Percentiles rank a stretch among this genome's conserved stretches.
These are phyloP conservation scores for Pipistrellus pygmaeus DNA, from an alignment of 2,797 vertebrate genomes.

Conservation along the genomic window DNA sequence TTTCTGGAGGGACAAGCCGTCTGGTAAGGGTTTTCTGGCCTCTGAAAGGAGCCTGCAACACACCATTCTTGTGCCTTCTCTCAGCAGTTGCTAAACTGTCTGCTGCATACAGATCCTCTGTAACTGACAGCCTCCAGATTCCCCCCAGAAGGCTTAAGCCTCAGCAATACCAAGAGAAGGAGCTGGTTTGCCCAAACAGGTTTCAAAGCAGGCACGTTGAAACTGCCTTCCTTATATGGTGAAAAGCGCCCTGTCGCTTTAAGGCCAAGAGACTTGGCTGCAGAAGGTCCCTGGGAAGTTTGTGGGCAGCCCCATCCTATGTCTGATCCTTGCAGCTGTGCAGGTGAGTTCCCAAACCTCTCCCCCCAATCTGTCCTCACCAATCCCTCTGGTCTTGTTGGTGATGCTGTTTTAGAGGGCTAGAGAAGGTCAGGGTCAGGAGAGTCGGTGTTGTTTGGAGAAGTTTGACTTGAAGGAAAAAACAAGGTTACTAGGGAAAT, in stretches of 20 bases:
- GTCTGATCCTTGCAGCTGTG: slow-evolving; percentile 12
- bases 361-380: background rate
- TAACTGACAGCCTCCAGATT: slow-evolving; percentile 7
- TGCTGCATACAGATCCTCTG: background rate
- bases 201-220: background rate
- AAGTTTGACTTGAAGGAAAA: slow-evolving; percentile 51
- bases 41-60: background rate
- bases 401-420: background rate
- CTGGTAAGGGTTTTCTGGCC: background rate
- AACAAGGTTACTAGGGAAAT: slow-evolving; percentile 41
- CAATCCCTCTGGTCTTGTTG: background rate
- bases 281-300: slow-evolving; percentile 81
- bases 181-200: background rate
- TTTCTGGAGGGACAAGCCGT: background rate
- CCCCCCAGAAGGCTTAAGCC: slow-evolving; percentile 58
- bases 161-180: background rate
- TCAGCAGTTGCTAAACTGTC: background rate
- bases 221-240: slow-evolving; percentile 75
- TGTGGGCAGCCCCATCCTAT: slow-evolving; percentile 63
- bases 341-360: slow-evolving; percentile 47
- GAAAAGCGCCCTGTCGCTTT: slow-evolving; percentile 80
- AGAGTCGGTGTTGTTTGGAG: background rate
- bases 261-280: slow-evolving; percentile 76
- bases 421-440: background rate
- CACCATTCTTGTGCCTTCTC: background rate